A percentile compares a stretch with the other conserved stretches of the same genome.
Conservation (phyloP, 2,888 invertebrate species). For the Drosophila neotestacea region DNA sequence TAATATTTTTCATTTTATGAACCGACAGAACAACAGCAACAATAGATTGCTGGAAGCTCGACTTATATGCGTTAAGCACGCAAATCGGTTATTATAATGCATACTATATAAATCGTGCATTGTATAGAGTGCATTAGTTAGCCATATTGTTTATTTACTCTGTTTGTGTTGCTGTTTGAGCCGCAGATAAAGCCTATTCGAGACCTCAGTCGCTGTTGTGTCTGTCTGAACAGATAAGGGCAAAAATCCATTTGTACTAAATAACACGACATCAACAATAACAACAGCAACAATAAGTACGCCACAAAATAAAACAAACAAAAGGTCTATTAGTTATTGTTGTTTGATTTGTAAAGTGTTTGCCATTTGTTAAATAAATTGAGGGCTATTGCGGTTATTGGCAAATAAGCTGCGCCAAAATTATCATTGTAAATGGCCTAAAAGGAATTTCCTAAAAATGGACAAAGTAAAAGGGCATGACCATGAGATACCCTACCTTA, state of each 20-base stretch:
- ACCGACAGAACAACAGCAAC: constrained; percentile 31
- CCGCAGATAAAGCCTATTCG: constrained; percentile 47
- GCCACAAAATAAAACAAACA: constrained; percentile 58
- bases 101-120: constrained; percentile 32
- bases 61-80: constrained; percentile 72
- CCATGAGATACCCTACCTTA: background rate
- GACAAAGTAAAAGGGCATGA: background rate
- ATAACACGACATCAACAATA: constrained; percentile 50
- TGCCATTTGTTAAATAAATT: constrained; percentile 81
- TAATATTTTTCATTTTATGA: constrained; percentile 60
- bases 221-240: constrained; percentile 60
- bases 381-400: constrained; percentile 73
- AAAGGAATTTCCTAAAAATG: constrained; percentile 24
- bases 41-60: constrained; percentile 34
- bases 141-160: constrained; percentile 15
- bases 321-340: constrained; percentile 75
- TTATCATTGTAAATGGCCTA: constrained; percentile 43
- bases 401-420: constrained; percentile 62
- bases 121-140: constrained; percentile 28
- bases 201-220: constrained; percentile 26
- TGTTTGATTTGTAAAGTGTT: constrained; percentile 80
- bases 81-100: constrained; percentile 81
- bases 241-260: constrained; percentile 67
- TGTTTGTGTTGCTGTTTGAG: constrained; percentile 36
- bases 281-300: constrained; percentile 39